These are phyloP conservation scores for Chroicocephalus ridibundus DNA, from an alignment of 2,113 vertebrate genomes.

Conservation along the genomic window DNA sequence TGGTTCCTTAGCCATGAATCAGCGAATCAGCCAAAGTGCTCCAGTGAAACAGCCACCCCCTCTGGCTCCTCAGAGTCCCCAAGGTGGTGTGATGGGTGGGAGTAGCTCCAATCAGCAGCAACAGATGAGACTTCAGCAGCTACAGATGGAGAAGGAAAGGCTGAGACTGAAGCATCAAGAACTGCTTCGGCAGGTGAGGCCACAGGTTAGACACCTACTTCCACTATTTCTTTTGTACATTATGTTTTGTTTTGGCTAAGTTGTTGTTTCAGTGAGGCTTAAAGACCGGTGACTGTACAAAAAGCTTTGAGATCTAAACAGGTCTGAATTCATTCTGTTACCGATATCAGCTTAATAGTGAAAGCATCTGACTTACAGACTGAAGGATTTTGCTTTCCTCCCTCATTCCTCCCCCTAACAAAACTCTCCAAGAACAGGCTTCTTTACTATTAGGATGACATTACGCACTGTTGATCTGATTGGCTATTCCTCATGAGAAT, in stretches of 20 bases:
- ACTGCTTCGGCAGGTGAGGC: slow-evolving; percentile 95
- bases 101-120: slow-evolving; percentile 80
- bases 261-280: background rate
- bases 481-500: background rate
- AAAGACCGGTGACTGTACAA: background rate
- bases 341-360: background rate
- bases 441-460: background rate
- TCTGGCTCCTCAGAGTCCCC: slow-evolving; percentile 85
- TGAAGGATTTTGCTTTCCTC: slow-evolving; percentile 9
- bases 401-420: background rate
- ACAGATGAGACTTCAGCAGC: slow-evolving; percentile 92
- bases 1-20: slow-evolving; percentile 85
- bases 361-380: background rate
- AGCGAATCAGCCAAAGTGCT: slow-evolving; percentile 92
- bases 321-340: background rate
- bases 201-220: slow-evolving; percentile 87
- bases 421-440: background rate
- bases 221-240: slow-evolving; percentile 55
- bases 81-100: slow-evolving; percentile 80
- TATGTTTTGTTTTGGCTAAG: background rate
- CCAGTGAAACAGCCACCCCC: slow-evolving; percentile 89
- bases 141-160: slow-evolving; percentile 95
- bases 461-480: background rate
- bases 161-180: slow-evolving; percentile 96
- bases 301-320: background rate